Conservation (phyloP, 2,797 vertebrate species). For the Mico argentatus region DNA sequence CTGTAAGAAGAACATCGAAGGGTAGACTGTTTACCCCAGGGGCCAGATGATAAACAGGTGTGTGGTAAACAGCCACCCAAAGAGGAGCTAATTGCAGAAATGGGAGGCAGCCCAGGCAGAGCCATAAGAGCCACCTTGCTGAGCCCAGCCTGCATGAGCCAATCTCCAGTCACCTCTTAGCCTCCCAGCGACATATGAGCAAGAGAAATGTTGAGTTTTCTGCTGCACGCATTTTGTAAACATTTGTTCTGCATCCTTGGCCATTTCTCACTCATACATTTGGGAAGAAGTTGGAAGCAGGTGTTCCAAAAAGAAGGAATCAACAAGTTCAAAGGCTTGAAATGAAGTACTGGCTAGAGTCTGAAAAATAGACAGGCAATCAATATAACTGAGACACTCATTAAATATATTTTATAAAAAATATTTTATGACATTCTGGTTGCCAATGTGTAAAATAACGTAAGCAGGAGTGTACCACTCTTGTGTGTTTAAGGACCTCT, state of each 20-base stretch:
- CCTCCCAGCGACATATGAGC: accelerated
- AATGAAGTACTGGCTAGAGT: not conserved
- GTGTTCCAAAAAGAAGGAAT: not conserved
- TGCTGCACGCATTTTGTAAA: accelerated
- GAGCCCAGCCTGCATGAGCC: not conserved
- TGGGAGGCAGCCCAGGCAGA: accelerated
- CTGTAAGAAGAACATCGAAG: not conserved
- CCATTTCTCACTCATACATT: accelerated
- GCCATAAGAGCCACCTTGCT: not conserved
- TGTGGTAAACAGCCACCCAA: accelerated
- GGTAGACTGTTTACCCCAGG: not conserved
- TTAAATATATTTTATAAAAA: not conserved
- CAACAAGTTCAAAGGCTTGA: not conserved
- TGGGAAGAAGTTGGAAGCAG: not conserved
- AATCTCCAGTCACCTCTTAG: not conserved
- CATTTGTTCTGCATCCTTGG: accelerated
- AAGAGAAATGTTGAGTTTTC: accelerated
- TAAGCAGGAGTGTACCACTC: no score
- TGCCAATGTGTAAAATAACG: no score
- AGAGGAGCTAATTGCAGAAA: not conserved
- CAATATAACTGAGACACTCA: accelerated
- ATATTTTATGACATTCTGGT: no score
- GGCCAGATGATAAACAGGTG: not conserved
- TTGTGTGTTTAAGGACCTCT: no score
- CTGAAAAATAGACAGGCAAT: not conserved